Evolutionary conservation across 35 echinoderm and acorn worm genomes (phyloP), one percentile per base, ranked within the genome.

Genomic region (Heliocidaris tuberculata): DNA sequence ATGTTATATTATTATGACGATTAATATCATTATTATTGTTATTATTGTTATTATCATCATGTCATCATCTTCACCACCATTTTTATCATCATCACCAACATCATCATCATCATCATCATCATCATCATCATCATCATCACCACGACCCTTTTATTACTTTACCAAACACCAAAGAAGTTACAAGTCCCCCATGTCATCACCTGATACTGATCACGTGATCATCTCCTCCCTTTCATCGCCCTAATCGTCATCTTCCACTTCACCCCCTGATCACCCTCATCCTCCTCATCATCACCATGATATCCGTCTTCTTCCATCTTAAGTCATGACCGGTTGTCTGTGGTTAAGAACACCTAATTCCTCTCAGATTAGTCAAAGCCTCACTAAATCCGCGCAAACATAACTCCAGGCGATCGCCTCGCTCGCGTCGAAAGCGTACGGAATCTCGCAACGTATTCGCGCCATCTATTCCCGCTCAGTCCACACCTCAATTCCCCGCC

Each of bases 341-440:
- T 3, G 61, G 16, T 78, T 27, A 78, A 78, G 8, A 78, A 2
- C 65, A 78, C 27, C 65, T 78, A 78, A 78, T 78, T 78, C 65
- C 65, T 19, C 7, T 78, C 65, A 21, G 65, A 78, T 78, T 78
- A 78, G 65, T 78, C 65, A 78, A 78, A 78, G 65, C 65, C 65
- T 78, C 65, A 78, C 65, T 78, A 78, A 17, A 6, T 78, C 65
- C 65, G 65, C 65, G 65, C 65, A 78, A 78, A 78, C 65, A 78
- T 78, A 78, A 78, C 65, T 78, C 65, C 65, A 78, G 65, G 65
- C 65, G 65, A 78, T 78, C 65, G 65, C 65, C 65, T 78, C 65
- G 17, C 65, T 27, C 65, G 65, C 65, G 65, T 27, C 65, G 65
- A 21, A 19, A 27, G 65, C 65, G 65, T n/a, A 78, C 65, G 65